Conservation (phyloP, 2,888 invertebrate genomes). For the Mayetiola destructor region DNA sequence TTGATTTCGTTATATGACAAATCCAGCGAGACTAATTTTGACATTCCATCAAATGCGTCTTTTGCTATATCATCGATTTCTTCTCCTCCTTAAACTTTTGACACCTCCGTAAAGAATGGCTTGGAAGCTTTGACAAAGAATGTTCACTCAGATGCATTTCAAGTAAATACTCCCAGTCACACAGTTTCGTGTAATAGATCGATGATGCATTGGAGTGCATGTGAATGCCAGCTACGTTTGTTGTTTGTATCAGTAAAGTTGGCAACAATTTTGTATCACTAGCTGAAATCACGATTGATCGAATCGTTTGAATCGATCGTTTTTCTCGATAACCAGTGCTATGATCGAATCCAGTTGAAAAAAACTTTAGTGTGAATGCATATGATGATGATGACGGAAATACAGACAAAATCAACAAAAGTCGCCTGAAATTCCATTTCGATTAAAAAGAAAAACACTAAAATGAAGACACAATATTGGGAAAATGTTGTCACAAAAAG, state of each 20-base stretch:
- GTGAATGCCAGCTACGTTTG: too few relatives aligned
- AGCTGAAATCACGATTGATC: too few relatives aligned
- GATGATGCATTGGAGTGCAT: too few relatives aligned
- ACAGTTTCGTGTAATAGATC: not conserved
- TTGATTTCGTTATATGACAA: slow-evolving; percentile 1
- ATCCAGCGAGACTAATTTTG: not conserved
- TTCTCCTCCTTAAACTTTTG: not conserved
- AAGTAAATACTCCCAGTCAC: not conserved
- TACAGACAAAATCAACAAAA: not conserved
- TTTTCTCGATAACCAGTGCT: too few relatives aligned
- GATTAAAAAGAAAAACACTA: too few relatives aligned
- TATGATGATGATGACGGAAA: not conserved
- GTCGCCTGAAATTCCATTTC: slow-evolving; percentile 1
- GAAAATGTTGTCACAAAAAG: too few relatives aligned
- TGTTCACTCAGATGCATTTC: not conserved
- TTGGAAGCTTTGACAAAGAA: not conserved
- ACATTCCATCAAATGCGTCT: not conserved
- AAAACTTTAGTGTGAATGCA: not conserved
- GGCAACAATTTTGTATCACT: too few relatives aligned
- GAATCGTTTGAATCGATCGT: too few relatives aligned
- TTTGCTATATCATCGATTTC: not conserved
- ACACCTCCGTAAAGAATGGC: not conserved
- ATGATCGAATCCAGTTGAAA: too few relatives aligned
- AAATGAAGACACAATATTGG: too few relatives aligned
- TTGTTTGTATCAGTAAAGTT: too few relatives aligned